A percentile compares a stretch with the other conserved stretches of the same genome.
These are phyloP conservation scores for Oscheius sp. DNA, from an alignment of 1,140 invertebrate species.

Conservation along the genomic window DNA sequence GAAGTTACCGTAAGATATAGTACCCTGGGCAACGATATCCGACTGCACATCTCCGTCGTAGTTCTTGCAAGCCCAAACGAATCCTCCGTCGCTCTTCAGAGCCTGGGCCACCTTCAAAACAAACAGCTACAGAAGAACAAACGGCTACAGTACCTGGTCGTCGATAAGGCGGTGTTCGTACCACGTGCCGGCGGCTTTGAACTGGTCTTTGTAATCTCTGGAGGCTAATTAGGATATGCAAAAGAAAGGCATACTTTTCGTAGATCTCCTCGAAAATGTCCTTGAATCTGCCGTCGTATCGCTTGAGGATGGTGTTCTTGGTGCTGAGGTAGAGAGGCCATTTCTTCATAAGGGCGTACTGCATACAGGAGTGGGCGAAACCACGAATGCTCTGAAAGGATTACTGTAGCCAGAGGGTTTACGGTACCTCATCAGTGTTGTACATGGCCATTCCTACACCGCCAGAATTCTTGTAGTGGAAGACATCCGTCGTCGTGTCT, in stretches of 20 bases:
- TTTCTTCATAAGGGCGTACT: conserved; percentile 57
- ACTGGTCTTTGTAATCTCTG: conserved; percentile 80
- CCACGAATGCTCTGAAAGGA: conserved; percentile 50
- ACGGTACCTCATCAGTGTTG: conserved; percentile 79
- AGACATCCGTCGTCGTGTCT: conserved; percentile 68
- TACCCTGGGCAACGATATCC: conserved; percentile 94
- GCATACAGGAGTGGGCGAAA: conserved; percentile 61
- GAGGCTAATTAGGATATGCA: conserved; percentile 34
- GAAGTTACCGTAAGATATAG: conserved; percentile 58
- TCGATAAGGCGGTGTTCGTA: conserved; percentile 94
- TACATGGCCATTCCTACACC: conserved; percentile 91
- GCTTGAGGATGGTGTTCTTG: conserved; percentile 97
- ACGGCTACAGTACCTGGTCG: conserved; percentile 66
- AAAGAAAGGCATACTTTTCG: conserved; percentile 70
- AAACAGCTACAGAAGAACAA: not conserved
- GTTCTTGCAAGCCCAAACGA: conserved; percentile 99
- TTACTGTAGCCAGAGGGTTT: not conserved
- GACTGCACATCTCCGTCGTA: conserved; percentile 99
- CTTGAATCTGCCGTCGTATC: conserved; percentile 96
- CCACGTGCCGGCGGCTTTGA: conserved; percentile 82
- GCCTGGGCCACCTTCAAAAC: conserved; percentile 90
- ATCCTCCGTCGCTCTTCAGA: conserved; percentile 96
- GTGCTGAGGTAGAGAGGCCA: conserved; percentile 89
- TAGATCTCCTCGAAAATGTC: conserved; percentile 98
- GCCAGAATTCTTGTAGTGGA: conserved; percentile 74